Base-by-base conservation (phyloP, 2,888 invertebrate species). In the Zygogramma bicolorata region DNA sequence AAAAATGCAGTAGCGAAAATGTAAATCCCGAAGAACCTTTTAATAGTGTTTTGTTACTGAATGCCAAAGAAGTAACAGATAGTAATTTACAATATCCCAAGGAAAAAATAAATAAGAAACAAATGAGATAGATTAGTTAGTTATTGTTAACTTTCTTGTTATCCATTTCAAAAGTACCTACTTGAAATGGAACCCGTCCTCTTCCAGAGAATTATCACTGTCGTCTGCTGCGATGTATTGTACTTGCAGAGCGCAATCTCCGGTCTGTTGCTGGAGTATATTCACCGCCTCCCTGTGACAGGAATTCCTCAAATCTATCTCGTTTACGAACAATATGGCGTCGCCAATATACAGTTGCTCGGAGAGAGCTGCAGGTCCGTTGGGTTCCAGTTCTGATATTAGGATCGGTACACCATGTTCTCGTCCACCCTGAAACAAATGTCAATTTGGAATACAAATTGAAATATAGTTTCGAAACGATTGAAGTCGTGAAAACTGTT, bases 401-500 rank as follows among this genome's bases (percentile, higher is more conserved):
- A 96, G 88, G 78, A 96, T 94, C 0, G 95, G 95, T 42, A 95
- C 94, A 15, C 95, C 95, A 87, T 96, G 95, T 84, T 96, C 96
- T 75, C 93, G 90, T 0, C 95, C 95, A 67, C 95, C 95, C 95
- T 95, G 20, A 18, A 57, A 53, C n/a, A 53, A 22, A 46, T 18
- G 0, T 6, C 15, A n/a, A 46, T 20, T 2, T 10, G 13, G 38
- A 38, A 0, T 13, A n/a, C 38, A 4, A 38, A 1, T 3, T 38
- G 1, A 38, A n/a, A n/a, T n/a, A n/a, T n/a, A n/a, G n/a, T n/a
- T n/a, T n/a, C n/a, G n/a, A n/a, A n/a, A n/a, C n/a, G n/a, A n/a
- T n/a, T n/a, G n/a, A n/a, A n/a, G n/a, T n/a, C n/a, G n/a, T n/a
- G n/a, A n/a, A n/a, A n/a, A n/a, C n/a, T n/a, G n/a, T n/a, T n/a